phyloP scores from a whole-genome alignment of 2,888 invertebrate species.

The Anticlea derivata region DNA sequence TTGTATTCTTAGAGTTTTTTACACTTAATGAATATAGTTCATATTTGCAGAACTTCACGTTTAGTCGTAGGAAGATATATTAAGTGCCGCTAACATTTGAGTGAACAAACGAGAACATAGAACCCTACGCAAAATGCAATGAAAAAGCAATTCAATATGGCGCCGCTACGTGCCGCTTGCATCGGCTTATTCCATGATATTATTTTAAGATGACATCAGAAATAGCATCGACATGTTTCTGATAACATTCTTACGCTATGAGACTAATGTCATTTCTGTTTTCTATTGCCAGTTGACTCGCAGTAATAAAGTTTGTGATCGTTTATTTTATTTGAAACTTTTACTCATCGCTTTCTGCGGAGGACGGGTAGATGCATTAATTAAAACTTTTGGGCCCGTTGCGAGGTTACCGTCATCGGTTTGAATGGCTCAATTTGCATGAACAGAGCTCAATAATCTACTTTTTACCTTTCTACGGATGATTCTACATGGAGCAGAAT shows the following conservation, averaged over 20 bases:
- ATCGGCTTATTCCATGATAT: conserved; percentile 27
- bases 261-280: conserved; percentile 36
- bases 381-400: conserved; percentile 36
- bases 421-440: conserved; percentile 17
- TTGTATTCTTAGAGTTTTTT: too few relatives aligned
- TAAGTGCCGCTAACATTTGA: too few relatives aligned
- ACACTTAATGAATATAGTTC: too few relatives aligned
- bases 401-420: conserved; percentile 21
- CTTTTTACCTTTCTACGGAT: not conserved
- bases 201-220: conserved; percentile 37
- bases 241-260: conserved; percentile 39
- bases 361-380: conserved; percentile 34
- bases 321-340: conserved; percentile 34
- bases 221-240: conserved; percentile 36
- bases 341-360: conserved; percentile 30
- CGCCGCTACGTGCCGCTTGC: conserved; percentile 18
- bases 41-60: too few relatives aligned
- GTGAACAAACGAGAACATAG: not conserved
- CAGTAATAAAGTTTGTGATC: conserved; percentile 32
- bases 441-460: conserved; percentile 14
- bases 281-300: conserved; percentile 27
- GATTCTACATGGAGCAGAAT: too few relatives aligned
- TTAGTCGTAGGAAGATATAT: too few relatives aligned
- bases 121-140: conserved; percentile 13
- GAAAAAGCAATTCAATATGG: conserved; percentile 14